A percentile compares a stretch with the other conserved stretches of the same genome.
phyloP scores from a whole-genome alignment of 1,140 invertebrate genomes.

The Trachymyrmex septentrionalis region DNA sequence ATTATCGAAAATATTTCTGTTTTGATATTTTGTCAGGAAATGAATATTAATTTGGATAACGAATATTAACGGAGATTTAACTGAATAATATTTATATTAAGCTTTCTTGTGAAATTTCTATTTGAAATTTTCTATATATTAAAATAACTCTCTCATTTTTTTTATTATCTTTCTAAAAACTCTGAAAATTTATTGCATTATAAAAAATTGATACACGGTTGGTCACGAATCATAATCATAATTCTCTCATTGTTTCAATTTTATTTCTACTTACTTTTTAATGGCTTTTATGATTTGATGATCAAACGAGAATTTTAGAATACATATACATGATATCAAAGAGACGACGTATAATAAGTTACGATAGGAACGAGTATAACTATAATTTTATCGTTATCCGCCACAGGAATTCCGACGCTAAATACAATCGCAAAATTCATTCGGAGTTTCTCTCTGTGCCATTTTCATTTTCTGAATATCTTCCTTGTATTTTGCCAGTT shows the following conservation, averaged over 20 bases:
- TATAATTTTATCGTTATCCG: constrained; percentile 34
- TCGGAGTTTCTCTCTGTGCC: constrained; percentile 11
- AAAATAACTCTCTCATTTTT: neutral
- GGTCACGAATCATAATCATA: neutral
- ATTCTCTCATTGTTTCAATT: neutral
- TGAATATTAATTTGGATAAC: constrained; percentile 27
- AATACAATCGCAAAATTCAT: constrained; percentile 30
- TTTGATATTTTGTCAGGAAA: constrained; percentile 19
- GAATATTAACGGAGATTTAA: neutral
- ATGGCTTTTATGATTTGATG: neutral
- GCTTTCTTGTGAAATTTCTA: neutral
- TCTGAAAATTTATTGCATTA: neutral
- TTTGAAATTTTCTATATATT: no score
- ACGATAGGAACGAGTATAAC: neutral
- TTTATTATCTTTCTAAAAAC: neutral
- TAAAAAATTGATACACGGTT: neutral
- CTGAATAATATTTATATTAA: neutral
- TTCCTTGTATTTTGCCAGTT: constrained; percentile 5
- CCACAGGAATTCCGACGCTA: neutral
- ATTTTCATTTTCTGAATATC: constrained; percentile 42
- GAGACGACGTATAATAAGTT: neutral
- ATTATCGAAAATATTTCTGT: constrained; percentile 37
- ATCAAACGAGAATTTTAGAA: neutral
- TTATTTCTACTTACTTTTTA: neutral
- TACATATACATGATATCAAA: neutral